These are phyloP conservation scores for Acrocephalus kingi DNA, from an alignment of 2,113 vertebrate genomes.

Conservation along the genomic window DNA sequence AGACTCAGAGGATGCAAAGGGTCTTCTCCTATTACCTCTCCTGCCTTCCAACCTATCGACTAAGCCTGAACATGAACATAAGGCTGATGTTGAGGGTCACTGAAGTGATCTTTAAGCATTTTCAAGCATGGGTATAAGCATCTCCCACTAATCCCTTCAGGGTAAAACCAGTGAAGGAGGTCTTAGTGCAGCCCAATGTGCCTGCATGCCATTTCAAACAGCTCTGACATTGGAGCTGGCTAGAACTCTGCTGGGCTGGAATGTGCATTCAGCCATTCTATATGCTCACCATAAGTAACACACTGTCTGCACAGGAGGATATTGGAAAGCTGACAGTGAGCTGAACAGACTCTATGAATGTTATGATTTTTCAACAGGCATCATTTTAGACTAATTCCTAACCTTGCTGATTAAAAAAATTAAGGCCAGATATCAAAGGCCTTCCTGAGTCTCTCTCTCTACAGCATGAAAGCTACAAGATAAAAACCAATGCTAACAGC, in stretches of 20 bases:
- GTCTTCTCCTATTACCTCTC: background rate
- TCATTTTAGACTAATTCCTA: background rate
- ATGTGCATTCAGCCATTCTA: background rate
- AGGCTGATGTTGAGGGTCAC: background rate
- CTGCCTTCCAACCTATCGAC: background rate
- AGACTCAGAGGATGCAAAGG: background rate
- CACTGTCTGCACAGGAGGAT: background rate
- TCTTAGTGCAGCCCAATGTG: background rate
- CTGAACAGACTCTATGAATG: background rate
- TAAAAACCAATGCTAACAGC: background rate
- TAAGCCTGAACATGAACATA: background rate
- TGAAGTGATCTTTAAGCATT: background rate
- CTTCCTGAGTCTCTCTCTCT: background rate
- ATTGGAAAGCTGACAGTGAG: background rate
- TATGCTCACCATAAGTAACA: accelerated
- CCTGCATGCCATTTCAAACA: background rate
- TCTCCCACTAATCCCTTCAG: background rate
- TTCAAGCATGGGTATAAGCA: background rate
- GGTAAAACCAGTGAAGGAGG: background rate
- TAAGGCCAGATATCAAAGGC: background rate
- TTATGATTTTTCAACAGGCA: background rate
- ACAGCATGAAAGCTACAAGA: background rate
- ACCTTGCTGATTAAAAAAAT: background rate
- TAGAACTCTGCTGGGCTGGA: background rate
- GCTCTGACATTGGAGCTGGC: background rate